A percentile compares a stretch with the other conserved stretches of the same genome.
These are phyloP conservation scores for Nomada fabriciana DNA, from an alignment of 2,888 invertebrate genomes.

Conservation along the genomic window DNA sequence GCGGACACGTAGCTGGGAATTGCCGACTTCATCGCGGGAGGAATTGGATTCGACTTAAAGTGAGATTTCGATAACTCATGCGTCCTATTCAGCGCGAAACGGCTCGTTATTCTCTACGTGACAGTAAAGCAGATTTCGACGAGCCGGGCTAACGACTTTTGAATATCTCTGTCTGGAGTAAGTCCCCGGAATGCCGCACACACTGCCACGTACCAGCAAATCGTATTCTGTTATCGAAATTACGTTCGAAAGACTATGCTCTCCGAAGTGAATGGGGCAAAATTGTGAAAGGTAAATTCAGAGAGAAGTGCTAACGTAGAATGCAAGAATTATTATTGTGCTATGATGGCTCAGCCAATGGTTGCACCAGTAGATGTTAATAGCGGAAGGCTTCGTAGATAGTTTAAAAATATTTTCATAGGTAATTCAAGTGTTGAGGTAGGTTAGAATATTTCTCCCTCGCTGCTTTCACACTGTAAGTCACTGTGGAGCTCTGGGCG, in stretches of 20 bases:
- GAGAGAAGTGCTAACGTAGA: too few relatives aligned
- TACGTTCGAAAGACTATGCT: neutral
- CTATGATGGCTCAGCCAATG: too few relatives aligned
- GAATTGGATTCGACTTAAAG: conserved; percentile 68
- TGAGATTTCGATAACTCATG: conserved; percentile 63
- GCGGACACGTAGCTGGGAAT: conserved; percentile 61
- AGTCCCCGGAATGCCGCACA: neutral
- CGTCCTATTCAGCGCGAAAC: conserved; percentile 21
- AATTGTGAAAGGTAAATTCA: too few relatives aligned
- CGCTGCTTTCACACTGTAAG: too few relatives aligned
- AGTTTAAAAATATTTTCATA: too few relatives aligned
- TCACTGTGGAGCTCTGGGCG: too few relatives aligned
- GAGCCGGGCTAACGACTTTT: conserved; percentile 43
- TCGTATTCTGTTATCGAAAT: conserved; percentile 19
- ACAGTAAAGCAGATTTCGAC: conserved; percentile 28
- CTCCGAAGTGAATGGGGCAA: too few relatives aligned
- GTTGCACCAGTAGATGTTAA: too few relatives aligned
- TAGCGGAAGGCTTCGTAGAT: too few relatives aligned
- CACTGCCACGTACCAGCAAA: neutral
- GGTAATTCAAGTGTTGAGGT: too few relatives aligned
- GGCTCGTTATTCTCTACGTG: conserved; percentile 40
- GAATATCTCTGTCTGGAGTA: conserved; percentile 29
- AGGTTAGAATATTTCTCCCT: too few relatives aligned
- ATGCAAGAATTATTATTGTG: too few relatives aligned
- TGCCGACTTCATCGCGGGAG: conserved; percentile 42